Evolutionary conservation across 2,797 vertebrate genomes (phyloP).

Genomic region (Pangasius sanitwongsei): DNA sequence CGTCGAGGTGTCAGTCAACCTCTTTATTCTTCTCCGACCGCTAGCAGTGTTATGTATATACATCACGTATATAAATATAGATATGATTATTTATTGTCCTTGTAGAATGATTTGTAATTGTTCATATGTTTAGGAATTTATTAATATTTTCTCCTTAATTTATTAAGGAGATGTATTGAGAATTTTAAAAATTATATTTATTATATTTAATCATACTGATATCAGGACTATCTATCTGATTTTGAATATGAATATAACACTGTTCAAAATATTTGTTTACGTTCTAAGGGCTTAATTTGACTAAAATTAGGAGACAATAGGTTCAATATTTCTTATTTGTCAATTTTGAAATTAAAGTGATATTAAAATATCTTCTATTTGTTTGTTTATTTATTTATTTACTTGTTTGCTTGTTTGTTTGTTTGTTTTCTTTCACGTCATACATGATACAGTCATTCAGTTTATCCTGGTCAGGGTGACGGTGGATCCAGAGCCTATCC

Average conservation of each 20-base stretch:
- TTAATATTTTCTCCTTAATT: too few relatives aligned
- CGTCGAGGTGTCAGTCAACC: slow-evolving; percentile 1
- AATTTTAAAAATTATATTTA: neutral
- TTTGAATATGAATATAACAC: neutral
- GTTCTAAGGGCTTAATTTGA: neutral
- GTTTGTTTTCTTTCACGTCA: neutral
- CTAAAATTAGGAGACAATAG: neutral
- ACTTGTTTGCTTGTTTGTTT: neutral
- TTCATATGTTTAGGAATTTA: neutral
- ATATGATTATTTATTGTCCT: neutral
- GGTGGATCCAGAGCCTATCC: neutral
- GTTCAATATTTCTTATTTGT: neutral
- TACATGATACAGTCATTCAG: neutral
- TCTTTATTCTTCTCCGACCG: neutral
- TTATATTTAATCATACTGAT: neutral
- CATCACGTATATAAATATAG: too few relatives aligned
- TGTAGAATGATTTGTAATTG: neutral
- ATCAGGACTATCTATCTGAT: neutral
- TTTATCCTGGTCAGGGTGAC: neutral
- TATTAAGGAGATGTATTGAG: too few relatives aligned
- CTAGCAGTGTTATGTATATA: neutral
- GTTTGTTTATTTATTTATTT: neutral
- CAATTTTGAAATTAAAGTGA: neutral
- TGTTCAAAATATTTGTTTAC: neutral
- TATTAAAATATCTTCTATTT: neutral